These are phyloP conservation scores for Stratiolaelaps scimitus DNA, from an alignment of 1,140 invertebrate genomes.

Conservation along the genomic window DNA sequence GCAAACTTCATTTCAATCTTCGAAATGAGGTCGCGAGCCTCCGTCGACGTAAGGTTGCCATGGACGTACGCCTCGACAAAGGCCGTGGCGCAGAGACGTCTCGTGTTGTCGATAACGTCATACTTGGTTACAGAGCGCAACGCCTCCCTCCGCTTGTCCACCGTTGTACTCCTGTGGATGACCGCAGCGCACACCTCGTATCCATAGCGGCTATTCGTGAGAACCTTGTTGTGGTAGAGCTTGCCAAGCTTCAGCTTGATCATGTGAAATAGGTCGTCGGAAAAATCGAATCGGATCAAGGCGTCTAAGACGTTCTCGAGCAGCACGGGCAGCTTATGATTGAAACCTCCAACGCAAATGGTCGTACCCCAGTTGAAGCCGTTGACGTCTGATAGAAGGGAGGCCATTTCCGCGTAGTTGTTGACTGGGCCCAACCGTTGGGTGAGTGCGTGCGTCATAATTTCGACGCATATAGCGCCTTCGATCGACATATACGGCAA, in stretches of 20 bases:
- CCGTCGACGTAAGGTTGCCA: neutral
- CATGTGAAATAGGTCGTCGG: slow-evolving; percentile 9
- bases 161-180: too few species aligned
- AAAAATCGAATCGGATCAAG: slow-evolving; percentile 3
- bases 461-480: neutral
- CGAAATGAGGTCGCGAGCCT: neutral
- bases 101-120: neutral
- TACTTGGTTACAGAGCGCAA: neutral
- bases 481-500: neutral
- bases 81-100: neutral
- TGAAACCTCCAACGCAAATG: slow-evolving; percentile 1
- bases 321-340: slow-evolving; percentile 14
- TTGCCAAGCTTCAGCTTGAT: slow-evolving; percentile 2
- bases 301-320: slow-evolving; percentile 2
- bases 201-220: too few species aligned
- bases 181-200: too few species aligned
- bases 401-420: slow-evolving; percentile 22
- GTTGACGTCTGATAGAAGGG: neutral
- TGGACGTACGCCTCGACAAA: slow-evolving; percentile 14
- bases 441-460: neutral
- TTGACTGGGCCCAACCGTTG: neutral
- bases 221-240: neutral
- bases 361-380: slow-evolving; percentile 1
- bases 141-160: neutral
- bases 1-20: neutral